Evolutionary conservation across 1,140 invertebrate genomes (phyloP).

Genomic region (Leptopilina boulardi): DNA sequence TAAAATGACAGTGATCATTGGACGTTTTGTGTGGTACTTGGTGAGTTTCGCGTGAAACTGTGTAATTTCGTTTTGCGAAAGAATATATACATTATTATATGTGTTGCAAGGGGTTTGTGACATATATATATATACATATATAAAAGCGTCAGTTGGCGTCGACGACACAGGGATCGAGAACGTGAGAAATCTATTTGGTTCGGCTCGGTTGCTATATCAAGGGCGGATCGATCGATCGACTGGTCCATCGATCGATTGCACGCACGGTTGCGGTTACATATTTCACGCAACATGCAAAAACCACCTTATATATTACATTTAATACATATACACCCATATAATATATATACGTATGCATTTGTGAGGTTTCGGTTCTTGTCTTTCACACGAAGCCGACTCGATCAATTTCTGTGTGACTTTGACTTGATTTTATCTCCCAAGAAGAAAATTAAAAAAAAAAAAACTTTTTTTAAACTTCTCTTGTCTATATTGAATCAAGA

Average conservation of each 20-base stretch:
- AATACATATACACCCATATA: too few relatives aligned
- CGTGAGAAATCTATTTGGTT: conserved; percentile 64
- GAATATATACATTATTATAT: background rate
- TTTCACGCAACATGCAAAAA: conserved; percentile 65
- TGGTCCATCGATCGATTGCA: conserved; percentile 55
- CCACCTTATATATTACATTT: conserved; percentile 42
- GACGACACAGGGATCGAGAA: conserved; percentile 57
- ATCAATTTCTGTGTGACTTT: conserved; percentile 18
- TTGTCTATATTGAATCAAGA: background rate
- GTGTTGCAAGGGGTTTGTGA: conserved; percentile 13
- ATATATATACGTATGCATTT: conserved; percentile 49
- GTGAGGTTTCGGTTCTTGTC: conserved; percentile 52
- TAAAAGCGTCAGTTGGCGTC: conserved; percentile 3
- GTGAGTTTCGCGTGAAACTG: conserved; percentile 13
- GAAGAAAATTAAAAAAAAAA: background rate
- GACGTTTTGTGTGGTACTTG: background rate
- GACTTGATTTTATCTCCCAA: conserved; percentile 16
- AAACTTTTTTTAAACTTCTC: background rate
- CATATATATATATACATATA: conserved; percentile 44
- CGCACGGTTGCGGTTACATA: conserved; percentile 69
- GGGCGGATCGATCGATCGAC: conserved; percentile 14
- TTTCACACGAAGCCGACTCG: conserved; percentile 38
- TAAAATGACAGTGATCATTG: too few relatives aligned
- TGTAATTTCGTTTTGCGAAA: conserved; percentile 32
- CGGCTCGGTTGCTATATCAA: conserved; percentile 47